A percentile compares a stretch with the other conserved stretches of the same genome.
These are phyloP conservation scores for Bombus pascuorum DNA, from an alignment of 1,140 invertebrate species.

Conservation along the genomic window DNA sequence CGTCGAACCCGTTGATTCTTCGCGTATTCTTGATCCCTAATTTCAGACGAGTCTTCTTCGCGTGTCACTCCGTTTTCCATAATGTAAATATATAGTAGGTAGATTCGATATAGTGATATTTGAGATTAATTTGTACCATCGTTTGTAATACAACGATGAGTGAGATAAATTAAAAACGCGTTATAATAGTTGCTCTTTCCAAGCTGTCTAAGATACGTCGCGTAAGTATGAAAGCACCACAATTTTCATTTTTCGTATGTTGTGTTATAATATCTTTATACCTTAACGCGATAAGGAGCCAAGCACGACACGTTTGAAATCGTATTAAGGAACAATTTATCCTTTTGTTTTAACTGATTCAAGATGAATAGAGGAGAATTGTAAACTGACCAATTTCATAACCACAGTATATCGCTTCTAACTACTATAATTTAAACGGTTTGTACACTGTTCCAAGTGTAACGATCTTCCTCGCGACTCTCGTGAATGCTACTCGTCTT, in stretches of 20 bases:
- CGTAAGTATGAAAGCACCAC: too few species aligned
- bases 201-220: too few species aligned
- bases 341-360: too few species aligned
- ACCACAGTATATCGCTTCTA: background rate
- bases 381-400: too few species aligned
- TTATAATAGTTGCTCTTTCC: background rate
- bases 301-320: background rate
- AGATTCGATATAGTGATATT: background rate
- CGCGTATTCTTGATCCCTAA: conserved; percentile 59
- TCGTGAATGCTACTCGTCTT: conserved; percentile 26
- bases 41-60: conserved; percentile 51
- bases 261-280: background rate
- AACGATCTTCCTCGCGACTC: background rate
- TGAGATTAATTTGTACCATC: background rate
- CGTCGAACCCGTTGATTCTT: conserved; percentile 52
- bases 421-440: conserved; percentile 16
- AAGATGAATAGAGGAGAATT: background rate
- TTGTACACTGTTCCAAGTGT: background rate
- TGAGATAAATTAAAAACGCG: background rate
- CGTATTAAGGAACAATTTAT: background rate
- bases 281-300: background rate
- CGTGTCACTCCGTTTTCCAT: conserved; percentile 4
- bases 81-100: background rate
- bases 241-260: too few species aligned
- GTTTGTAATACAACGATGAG: background rate